Evolutionary conservation across 2,113 vertebrate genomes (phyloP), one percentile per base, ranked within the genome.

Genomic region (Colossoma macropomum): DNA sequence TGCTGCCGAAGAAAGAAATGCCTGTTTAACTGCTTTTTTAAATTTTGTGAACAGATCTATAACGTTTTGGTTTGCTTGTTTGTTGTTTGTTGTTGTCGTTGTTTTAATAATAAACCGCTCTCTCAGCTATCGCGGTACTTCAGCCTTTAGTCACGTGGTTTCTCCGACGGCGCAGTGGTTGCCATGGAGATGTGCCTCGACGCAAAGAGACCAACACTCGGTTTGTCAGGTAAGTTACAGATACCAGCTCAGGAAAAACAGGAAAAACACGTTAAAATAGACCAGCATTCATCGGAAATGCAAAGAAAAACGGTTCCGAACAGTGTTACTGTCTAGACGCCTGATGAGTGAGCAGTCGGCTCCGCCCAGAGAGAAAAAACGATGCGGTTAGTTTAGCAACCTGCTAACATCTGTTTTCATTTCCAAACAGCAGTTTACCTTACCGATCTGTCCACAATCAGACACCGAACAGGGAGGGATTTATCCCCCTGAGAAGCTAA

Each of bases 131-230:
- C 50, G 27, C 25, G 48, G 19, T 30, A 54, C 16, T n/a, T 52
- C 25, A 8, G 21, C 0, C 52, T 65, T 9, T 19, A 17, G 27
- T 82, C 63, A 25, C 48, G 72, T 75, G 45, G 28, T 25, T 65
- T 13, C 48, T 21, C 32, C 50, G 65, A 69, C 50, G 13, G 32
- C 28, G 69, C 13, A 23, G 17, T 73, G n/a, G 84, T 85, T 85
- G 79, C 56, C 60, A 85, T 85, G 75, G 75, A 77, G 79, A 85
- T 21, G 65, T 28, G 10, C 19, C 41, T 38, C 70, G 79, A 81
- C 77, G 73, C 84, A 56, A 8, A 73, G 52, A 25, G 65, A 48
- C 16, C 19, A n/a, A 13, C 38, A 5, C 34, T 25, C 7, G 56
- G 23, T 10, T 77, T 27, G 4, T 11, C 41, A 32, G 65, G 34